Conservation (phyloP, 2,797 vertebrate genomes). For the Molossus molossus region DNA sequence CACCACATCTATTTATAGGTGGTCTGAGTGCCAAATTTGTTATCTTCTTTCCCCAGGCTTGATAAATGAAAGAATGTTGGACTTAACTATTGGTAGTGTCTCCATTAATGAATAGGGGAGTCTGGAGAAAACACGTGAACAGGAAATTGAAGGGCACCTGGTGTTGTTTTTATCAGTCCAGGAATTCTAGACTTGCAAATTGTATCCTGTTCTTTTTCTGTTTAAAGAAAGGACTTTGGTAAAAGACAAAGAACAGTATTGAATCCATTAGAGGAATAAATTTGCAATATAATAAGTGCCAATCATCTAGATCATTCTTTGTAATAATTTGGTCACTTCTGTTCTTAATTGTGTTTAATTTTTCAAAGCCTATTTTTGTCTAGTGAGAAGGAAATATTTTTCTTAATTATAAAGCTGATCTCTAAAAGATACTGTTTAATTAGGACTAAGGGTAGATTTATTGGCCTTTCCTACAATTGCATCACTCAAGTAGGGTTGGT, state of each 20-base stretch:
- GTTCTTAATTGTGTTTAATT: constrained; percentile 17
- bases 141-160: constrained; percentile 79
- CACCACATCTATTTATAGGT: constrained; percentile 71
- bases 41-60: constrained; percentile 81
- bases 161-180: constrained; percentile 76
- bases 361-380: neutral
- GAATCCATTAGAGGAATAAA: constrained; percentile 81
- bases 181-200: constrained; percentile 72
- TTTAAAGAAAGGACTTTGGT: constrained; percentile 60
- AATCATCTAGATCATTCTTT: constrained; percentile 69
- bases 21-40: constrained; percentile 66
- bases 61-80: constrained; percentile 78
- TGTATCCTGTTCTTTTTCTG: constrained; percentile 76
- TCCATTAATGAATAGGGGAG: constrained; percentile 69
- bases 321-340: constrained; percentile 61
- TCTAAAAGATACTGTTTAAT: constrained; percentile 53
- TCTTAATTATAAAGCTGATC: constrained; percentile 28
- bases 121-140: constrained; percentile 74
- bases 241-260: constrained; percentile 74
- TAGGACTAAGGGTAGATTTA: neutral
- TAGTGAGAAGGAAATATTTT: neutral
- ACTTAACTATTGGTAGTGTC: constrained; percentile 69
- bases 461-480: constrained; percentile 12
- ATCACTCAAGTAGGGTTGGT: constrained; percentile 10
- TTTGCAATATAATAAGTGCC: constrained; percentile 73